phyloP scores from a whole-genome alignment of 2,888 invertebrate genomes.

The Eilema depressum region DNA sequence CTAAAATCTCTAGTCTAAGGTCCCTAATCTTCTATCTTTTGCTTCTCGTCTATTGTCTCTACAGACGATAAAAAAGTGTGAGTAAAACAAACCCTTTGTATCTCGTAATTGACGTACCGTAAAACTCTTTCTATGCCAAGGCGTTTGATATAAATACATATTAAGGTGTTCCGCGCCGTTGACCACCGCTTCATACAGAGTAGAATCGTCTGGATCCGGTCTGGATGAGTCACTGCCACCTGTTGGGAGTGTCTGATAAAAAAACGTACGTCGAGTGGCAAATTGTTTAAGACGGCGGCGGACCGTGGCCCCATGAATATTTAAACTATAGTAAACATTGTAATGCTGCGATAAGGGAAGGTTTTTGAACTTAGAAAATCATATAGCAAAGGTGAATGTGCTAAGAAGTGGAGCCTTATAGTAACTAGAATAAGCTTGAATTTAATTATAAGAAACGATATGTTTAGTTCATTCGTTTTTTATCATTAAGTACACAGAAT shows the following conservation, averaged over 20 bases:
- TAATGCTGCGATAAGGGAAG: conserved; percentile 16
- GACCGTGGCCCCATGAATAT: conserved; percentile 50
- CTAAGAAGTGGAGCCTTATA: not conserved
- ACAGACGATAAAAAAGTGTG: conserved; percentile 15
- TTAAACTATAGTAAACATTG: conserved; percentile 25
- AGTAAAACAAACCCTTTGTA: conserved; percentile 32
- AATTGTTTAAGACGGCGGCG: conserved; percentile 44
- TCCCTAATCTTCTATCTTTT: not conserved
- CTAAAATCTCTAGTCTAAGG: not conserved
- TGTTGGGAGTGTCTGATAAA: conserved; percentile 39
- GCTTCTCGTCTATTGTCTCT: not conserved
- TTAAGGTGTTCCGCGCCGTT: conserved; percentile 54
- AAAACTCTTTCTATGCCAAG: conserved; percentile 52
- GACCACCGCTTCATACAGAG: conserved; percentile 32
- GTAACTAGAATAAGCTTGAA: too few relatives aligned
- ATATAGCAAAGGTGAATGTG: not conserved
- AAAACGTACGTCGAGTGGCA: conserved; percentile 37
- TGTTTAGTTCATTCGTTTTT: too few relatives aligned
- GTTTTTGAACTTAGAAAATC: conserved; percentile 38
- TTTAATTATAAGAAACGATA: too few relatives aligned
- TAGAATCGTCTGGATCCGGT: conserved; percentile 51
- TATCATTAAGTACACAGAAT: not conserved
- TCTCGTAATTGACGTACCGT: conserved; percentile 40
- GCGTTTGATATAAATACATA: conserved; percentile 51
- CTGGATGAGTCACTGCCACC: conserved; percentile 53